Evolutionary conservation across 2,888 invertebrate genomes (phyloP).

Genomic region (Hoplodrina ambigua): DNA sequence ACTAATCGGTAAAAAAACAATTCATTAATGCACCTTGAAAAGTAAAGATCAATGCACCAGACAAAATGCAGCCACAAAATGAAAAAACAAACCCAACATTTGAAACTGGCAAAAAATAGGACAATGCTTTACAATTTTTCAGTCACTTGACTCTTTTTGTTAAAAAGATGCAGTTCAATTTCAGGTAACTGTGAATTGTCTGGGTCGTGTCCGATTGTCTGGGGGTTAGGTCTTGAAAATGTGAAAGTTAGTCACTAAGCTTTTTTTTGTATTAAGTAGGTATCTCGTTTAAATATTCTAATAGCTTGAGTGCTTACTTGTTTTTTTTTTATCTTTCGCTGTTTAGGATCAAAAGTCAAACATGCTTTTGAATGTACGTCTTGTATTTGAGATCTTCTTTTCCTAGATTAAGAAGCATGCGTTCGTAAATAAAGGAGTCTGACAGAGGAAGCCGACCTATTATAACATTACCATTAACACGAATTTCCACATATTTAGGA

Average conservation of each 20-base stretch:
- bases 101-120: slow-evolving; percentile 36
- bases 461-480: too few relatives aligned
- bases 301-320: neutral
- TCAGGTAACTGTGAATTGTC: slow-evolving; percentile 46
- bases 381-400: neutral
- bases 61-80: slow-evolving; percentile 33
- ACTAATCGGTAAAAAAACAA: neutral
- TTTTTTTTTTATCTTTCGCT: neutral
- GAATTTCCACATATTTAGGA: too few relatives aligned
- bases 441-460: too few relatives aligned
- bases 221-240: slow-evolving; percentile 25
- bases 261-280: slow-evolving; percentile 6
- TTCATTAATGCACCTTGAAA: slow-evolving; percentile 7
- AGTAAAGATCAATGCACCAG: slow-evolving; percentile 58
- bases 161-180: slow-evolving; percentile 24
- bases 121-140: slow-evolving; percentile 37
- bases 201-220: slow-evolving; percentile 13
- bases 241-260: slow-evolving; percentile 39
- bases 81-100: slow-evolving; percentile 9
- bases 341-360: neutral
- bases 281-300: slow-evolving; percentile 24
- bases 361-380: neutral
- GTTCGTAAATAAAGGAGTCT: neutral
- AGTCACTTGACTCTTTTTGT: slow-evolving; percentile 17
- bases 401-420: neutral